Conservation (phyloP, 2,888 invertebrate genomes). For the Eucera pruinosa region DNA sequence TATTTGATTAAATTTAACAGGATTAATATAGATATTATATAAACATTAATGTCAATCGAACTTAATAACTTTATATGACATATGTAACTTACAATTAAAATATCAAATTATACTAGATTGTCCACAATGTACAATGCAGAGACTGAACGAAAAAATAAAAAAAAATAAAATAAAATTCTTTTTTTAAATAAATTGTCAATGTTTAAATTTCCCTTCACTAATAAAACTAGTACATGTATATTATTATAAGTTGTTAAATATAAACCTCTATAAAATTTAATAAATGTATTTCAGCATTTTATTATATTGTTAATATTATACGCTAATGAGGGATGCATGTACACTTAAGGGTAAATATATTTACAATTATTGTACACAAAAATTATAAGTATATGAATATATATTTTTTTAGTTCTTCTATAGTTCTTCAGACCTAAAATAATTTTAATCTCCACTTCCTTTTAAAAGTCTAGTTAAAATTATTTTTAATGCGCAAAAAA, state of each 20-base stretch:
- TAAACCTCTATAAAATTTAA: conserved; percentile 1
- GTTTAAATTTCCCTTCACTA: neutral
- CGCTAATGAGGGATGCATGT: neutral
- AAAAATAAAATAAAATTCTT: conserved; percentile 47
- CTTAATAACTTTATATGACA: conserved; percentile 36
- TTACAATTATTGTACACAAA: conserved; percentile 41
- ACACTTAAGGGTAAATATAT: conserved; percentile 33
- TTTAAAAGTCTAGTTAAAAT: conserved; percentile 37
- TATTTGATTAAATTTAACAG: conserved; percentile 29
- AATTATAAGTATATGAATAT: conserved; percentile 9
- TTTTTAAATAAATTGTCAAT: conserved; percentile 37
- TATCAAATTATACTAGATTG: conserved; percentile 40
- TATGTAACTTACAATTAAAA: conserved; percentile 28
- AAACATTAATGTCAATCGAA: conserved; percentile 29
- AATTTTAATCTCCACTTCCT: conserved; percentile 24
- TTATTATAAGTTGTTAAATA: conserved; percentile 4
- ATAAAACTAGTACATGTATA: neutral
- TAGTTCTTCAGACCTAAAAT: conserved; percentile 22
- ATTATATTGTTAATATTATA: conserved; percentile 19
- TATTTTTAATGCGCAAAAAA: conserved; percentile 20
- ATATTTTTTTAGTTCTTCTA: conserved; percentile 8
- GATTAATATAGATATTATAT: conserved; percentile 34
- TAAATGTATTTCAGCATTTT: conserved; percentile 12
- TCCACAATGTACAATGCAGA: conserved; percentile 60
- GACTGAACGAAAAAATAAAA: conserved; percentile 63